Evolutionary conservation across 2,113 vertebrate species (phyloP), one percentile per base, ranked within the genome.

Genomic region (Plecotus auritus): DNA sequence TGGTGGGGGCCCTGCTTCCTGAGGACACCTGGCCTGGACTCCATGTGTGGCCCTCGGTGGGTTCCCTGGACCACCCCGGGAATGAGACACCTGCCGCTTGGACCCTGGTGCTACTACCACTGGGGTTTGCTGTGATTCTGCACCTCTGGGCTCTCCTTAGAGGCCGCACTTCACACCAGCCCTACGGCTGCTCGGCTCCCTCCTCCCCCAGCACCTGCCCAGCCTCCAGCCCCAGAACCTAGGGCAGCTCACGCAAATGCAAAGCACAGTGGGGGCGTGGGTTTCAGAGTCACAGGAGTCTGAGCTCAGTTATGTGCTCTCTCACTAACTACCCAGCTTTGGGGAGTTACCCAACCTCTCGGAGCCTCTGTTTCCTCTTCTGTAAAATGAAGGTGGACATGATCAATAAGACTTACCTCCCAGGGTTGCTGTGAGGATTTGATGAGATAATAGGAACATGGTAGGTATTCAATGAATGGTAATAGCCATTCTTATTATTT

Each of bases 331-430:
- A 51, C 49, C 35, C 9, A 66, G 69, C n/a, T 32, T 56, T n/a
- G 74, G 66, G 37, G 54, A 88, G 77, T 91, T 74, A n/a, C 73
- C 82, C 40, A 40, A 45, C 47, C 73, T 91, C 92, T 93, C 74
- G 47, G 94, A 95, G 94, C 95, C 93, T 96, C 85, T 69, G 85
- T 64, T 92, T 92, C 82, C 95, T 93, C 94, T 77, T 92, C 87
- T 40, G 40, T 9, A 12, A 90, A 78, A 30, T 37, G 23, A 88
- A 94, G 90, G 61, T 47, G 5, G 3, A 9, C 22, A 37, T 30
- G 16, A 70, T 54, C 73, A 74, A 26, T 66, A 59, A 89, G 91
- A 86, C 78, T 90, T 85, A 88, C 73, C 70, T 84, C 91, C 77
- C 93, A 90, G 96, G 95, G 88, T 82, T 0, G 8, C 70, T 66